Base-by-base conservation (phyloP, 2,113 vertebrate genomes). In the Solenodon paradoxus region DNA sequence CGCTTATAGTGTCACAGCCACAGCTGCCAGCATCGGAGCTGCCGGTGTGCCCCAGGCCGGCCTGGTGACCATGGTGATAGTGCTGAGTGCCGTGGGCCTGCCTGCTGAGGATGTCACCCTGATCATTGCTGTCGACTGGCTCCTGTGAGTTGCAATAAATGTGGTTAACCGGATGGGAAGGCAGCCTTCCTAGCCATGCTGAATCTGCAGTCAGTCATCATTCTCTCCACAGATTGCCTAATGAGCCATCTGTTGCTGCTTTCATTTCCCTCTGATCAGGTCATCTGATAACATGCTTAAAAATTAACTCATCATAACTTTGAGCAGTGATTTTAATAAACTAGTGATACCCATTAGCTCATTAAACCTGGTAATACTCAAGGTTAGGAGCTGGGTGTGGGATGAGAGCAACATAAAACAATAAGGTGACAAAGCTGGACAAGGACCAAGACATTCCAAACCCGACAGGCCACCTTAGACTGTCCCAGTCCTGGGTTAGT, bases 31-130 rank as follows among this genome's bases (percentile, higher is more conserved):
- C 97, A 99, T 99, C 0, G 99, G 99, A 95, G 99, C 99, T 84
- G 99, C 99, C 0, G 99, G 99, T 0, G 99, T 99, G 42, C 99
- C 99, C 12, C 99, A 99, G 38, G 99, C 99, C 0, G 99, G 99
- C 77, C 98, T 99, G 85, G 99, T 99, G 92, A 99, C 99, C 97
- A 99, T 99, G 99, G 99, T 99, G 97, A 99, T 99, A 7, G 99
- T 99, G 74, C 97, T 99, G 94, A 99, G 99, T 8, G 99, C 99
- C 0, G 99, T 99, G 13, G 99, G 99, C 71, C 98, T 99, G 83
- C 99, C 99, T 0, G 99, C 99, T 0, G 99, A 98, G 97, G 99
- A 99, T 45, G 99, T 99, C 97, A 99, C 99, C 78, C 98, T 99
- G 61, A 99, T 99, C 91, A 98, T 99, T 2, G 99, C 99, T 35